A percentile compares a stretch with the other conserved stretches of the same genome.
Evolutionary conservation across 2,113 vertebrate genomes (phyloP).

Genomic region (Pachycephala philippinensis): DNA sequence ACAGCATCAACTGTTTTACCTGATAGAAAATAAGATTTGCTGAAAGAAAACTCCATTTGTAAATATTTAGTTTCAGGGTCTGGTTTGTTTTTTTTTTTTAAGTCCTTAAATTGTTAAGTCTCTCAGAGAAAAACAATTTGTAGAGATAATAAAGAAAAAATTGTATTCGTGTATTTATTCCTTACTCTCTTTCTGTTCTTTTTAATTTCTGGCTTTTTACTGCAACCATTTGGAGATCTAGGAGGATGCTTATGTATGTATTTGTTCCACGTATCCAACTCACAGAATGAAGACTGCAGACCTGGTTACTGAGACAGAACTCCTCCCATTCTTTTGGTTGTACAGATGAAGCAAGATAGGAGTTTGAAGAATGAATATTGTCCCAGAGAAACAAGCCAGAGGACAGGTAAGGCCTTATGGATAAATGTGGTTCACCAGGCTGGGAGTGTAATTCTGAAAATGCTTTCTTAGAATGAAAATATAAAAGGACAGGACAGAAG

Average conservation of each 20-base stretch:
- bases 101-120: neutral
- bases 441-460: neutral
- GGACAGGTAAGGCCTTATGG: neutral
- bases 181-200: neutral
- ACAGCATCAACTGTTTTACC: neutral
- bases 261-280: neutral
- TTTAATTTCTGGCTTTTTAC: neutral
- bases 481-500: neutral
- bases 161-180: neutral
- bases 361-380: neutral
- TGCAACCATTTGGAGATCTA: neutral
- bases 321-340: neutral
- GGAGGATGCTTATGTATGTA: neutral
- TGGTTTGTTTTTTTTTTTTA: neutral
- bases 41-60: neutral
- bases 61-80: neutral
- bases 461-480: neutral
- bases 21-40: neutral
- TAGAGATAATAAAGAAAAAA: neutral
- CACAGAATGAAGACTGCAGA: neutral
- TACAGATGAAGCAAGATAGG: neutral
- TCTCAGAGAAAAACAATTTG: neutral
- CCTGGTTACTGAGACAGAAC: neutral
- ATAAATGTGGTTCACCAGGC: neutral
- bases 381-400: neutral